Evolutionary conservation across 2,888 invertebrate genomes (phyloP), one percentile per base, ranked within the genome.

Genomic region (Diabrotica balteata): DNA sequence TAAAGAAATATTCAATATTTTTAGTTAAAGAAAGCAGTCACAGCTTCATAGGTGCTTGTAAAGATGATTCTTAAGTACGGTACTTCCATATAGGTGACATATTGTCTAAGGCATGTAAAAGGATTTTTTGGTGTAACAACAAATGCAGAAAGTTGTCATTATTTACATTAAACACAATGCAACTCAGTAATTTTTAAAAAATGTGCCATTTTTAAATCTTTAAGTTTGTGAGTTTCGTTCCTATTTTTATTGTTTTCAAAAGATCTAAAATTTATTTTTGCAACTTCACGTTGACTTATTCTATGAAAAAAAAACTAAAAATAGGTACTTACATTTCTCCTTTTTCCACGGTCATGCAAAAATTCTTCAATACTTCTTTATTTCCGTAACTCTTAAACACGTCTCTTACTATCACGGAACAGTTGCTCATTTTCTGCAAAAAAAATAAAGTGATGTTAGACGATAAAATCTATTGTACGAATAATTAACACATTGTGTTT

Each of bases 261-360:
- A 32, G 0, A 32, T 32, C 5, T 17, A 17, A 32, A 32, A 4
- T 32, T 32, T 32, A 32, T 32, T 32, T 32, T 32, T 0, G 3
- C 32, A 22, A 43, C 55, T 6, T 17, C 46, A n/a, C 8, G 47
- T 58, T 11, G 22, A 58, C 8, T 22, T 45, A 57, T 53, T 32
- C 32, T 32, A 32, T 32, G 22, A 54, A 54, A 32, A 52, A n/a
- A 17, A 17, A 17, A 17, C 17, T 17, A 17, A 17, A 17, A 17
- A 17, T 17, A 17, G 17, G 17, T 49, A 89, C 93, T 90, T 83
- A 93, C 93, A 93, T 93, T 70, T 88, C 89, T 53, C 93, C 93
- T 75, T 86, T 88, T 62, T 90, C 88, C 7, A 93, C 92, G 17
- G 87, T 89, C 91, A 93, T 90, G 80, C 91, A 88, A 69, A 93